Evolutionary conservation across 1,140 invertebrate species (phyloP).

Genomic region (Chymomyza costata): DNA sequence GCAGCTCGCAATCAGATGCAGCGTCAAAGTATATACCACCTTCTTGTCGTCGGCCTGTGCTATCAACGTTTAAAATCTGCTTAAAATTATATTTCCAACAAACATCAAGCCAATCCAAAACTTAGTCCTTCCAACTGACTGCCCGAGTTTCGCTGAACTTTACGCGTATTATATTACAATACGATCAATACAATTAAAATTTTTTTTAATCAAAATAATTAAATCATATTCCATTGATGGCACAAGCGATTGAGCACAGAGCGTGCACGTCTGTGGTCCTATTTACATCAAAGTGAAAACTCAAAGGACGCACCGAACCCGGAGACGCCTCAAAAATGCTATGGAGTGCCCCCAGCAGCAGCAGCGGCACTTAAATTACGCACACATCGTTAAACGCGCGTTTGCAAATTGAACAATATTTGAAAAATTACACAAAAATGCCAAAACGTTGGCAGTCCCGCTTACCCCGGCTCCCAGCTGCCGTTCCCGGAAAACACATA

Average conservation of each 20-base stretch:
- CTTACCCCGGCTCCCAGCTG: neutral
- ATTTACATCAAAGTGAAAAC: slow-evolving; percentile 64
- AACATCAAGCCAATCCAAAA: too few relatives aligned
- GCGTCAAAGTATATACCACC: too few relatives aligned
- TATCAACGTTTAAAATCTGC: too few relatives aligned
- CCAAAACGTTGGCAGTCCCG: slow-evolving; percentile 2
- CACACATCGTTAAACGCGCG: slow-evolving; percentile 71
- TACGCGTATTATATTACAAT: too few relatives aligned
- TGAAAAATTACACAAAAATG: slow-evolving; percentile 64
- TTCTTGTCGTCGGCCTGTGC: too few relatives aligned
- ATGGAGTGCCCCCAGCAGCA: slow-evolving; percentile 2
- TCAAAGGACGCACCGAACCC: slow-evolving; percentile 39
- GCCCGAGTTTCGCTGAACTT: too few relatives aligned
- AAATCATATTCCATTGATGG: slow-evolving; percentile 66
- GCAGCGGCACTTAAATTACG: slow-evolving; percentile 70
- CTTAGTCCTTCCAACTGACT: too few relatives aligned
- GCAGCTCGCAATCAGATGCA: too few relatives aligned
- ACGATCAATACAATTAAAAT: slow-evolving; percentile 54
- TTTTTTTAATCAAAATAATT: slow-evolving; percentile 60
- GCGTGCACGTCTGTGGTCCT: slow-evolving; percentile 15
- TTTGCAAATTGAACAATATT: slow-evolving; percentile 75
- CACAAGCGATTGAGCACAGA: slow-evolving; percentile 46
- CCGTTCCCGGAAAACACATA: too few relatives aligned
- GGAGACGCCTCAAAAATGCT: too few relatives aligned
- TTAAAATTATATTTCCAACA: too few relatives aligned